Evolutionary conservation across 2,888 invertebrate genomes (phyloP), one percentile per base, ranked within the genome.

Genomic region (Anoncus sp.): DNA sequence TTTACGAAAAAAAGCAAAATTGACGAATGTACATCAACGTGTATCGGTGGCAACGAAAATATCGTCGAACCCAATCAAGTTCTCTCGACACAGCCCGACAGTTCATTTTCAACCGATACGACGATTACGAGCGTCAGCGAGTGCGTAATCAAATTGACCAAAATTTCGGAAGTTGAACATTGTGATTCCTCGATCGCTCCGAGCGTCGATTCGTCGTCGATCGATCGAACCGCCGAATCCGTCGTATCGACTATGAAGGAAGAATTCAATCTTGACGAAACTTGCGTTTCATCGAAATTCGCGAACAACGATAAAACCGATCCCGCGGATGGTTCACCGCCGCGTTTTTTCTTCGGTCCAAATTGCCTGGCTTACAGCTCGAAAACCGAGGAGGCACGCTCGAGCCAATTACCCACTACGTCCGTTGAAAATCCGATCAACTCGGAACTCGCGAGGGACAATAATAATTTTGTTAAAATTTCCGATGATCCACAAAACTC

Each of bases 331-430:
- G 79, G 69, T 14, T 77, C 88, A 1, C 85, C 89, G 0, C 90
- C 91, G 1, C 85, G 88, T 81, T 91, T 91, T 83, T 91, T 91
- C 82, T 91, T 91, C 82, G 91, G 91, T 4, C 91, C 90, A 0
- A 91, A 91, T 77, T 91, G 91, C 75, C 81, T 91, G 22, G 88
- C 91, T 0, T 91, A 88, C 16, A 84, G 86, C 2, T 80, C 88
- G 0, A 88, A 84, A 31, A 59, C 77, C 10, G 82, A 85, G 35
- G 74, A 78, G 18, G 47, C 63, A 62, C 16, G 55, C 55, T 0
- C 55, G 10, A 81, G 75, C 49, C 77, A 81, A 40, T 65, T 57
- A 16, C 77, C 84, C 20, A 75, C 80, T 2, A 79, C 82, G 4
- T 83, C 85, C 0, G 70, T 69, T 12, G 24, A 45, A 7, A 53